phyloP scores from a whole-genome alignment of 2,113 vertebrate species.

The Mustelus asterias region DNA sequence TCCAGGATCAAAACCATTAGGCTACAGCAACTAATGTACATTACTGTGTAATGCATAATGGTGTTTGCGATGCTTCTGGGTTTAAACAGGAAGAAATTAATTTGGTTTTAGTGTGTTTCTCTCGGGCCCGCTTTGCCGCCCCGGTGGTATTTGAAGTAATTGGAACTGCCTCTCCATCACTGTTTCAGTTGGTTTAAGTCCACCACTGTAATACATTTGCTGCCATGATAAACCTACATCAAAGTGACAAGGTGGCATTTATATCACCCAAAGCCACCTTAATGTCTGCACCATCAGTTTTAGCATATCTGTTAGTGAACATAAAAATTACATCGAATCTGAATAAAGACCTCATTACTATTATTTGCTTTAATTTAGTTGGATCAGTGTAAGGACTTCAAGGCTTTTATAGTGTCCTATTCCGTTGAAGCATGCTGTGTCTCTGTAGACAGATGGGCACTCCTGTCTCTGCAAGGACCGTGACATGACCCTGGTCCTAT shows the following conservation, averaged over 20 bases:
- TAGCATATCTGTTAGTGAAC: not conserved
- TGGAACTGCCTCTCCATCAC: not conserved
- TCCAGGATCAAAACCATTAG: not conserved
- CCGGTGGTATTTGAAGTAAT: not conserved
- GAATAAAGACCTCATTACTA: not conserved
- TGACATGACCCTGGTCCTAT: not conserved
- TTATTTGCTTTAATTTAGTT: not conserved
- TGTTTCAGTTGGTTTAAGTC: not conserved
- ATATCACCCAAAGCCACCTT: not conserved
- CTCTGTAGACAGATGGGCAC: not conserved
- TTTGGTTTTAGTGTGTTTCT: not conserved
- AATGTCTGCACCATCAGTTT: not conserved
- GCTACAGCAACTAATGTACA: not conserved
- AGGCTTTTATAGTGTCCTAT: not conserved
- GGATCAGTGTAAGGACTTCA: not conserved
- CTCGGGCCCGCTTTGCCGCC: not conserved
- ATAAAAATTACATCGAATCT: not conserved
- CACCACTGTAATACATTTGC: not conserved
- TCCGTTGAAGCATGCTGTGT: not conserved
- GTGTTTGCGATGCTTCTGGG: not conserved
- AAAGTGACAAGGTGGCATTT: not conserved
- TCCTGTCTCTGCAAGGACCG: too few species aligned
- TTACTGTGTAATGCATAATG: not conserved
- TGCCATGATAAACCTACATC: not conserved
- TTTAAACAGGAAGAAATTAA: conserved; percentile 2